phyloP scores from a whole-genome alignment of 2,888 invertebrate genomes.

The Brachylomia viminalis region DNA sequence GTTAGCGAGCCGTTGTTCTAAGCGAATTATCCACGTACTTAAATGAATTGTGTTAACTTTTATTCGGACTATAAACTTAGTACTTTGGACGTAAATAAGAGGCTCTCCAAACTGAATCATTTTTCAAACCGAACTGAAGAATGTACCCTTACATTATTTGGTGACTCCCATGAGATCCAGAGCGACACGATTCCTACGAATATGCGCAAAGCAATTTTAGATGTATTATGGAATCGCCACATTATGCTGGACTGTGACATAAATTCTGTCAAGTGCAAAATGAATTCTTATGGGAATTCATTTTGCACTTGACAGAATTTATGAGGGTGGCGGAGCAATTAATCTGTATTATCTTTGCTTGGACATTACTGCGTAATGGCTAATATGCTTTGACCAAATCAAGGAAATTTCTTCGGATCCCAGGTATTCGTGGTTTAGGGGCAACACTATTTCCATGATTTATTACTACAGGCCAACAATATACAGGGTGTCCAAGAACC shows the following conservation, averaged over 20 bases:
- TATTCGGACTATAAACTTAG: conserved; percentile 38
- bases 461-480: too few relatives aligned
- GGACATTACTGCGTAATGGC: conserved; percentile 13
- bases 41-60: conserved; percentile 55
- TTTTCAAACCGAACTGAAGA: conserved; percentile 36
- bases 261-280: conserved; percentile 51
- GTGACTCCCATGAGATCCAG: conserved; percentile 45
- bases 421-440: not conserved
- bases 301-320: too few relatives aligned
- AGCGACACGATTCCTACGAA: conserved; percentile 40
- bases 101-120: conserved; percentile 38
- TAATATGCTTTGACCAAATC: conserved; percentile 4
- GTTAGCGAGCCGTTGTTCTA: conserved; percentile 45
- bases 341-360: conserved; percentile 39
- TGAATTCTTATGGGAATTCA: conserved; percentile 43
- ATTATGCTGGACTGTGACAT: conserved; percentile 37
- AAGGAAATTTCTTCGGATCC: not conserved
- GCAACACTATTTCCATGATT: not conserved
- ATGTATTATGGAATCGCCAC: conserved; percentile 53
- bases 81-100: conserved; percentile 31
- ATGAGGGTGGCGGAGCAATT: conserved; percentile 24
- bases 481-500: too few relatives aligned
- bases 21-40: conserved; percentile 40
- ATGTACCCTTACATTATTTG: conserved; percentile 52
- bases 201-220: conserved; percentile 52